phyloP scores from a whole-genome alignment of 1,140 invertebrate genomes.

The Hyles euphorbiae region DNA sequence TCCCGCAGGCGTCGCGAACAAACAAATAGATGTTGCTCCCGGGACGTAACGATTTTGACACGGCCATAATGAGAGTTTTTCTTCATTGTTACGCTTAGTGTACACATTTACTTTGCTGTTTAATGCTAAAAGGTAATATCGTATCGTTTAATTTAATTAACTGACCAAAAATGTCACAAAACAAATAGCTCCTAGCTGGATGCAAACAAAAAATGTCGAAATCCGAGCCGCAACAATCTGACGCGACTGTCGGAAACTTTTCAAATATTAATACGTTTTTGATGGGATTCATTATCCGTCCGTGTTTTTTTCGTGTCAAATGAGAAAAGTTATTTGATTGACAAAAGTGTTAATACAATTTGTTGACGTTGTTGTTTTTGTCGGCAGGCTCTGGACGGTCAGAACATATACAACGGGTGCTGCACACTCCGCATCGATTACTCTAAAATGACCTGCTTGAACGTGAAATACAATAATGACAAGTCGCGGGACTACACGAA shows the following conservation, averaged over 20 bases:
- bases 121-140: too few relatives aligned
- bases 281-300: constrained; percentile 26
- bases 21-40: constrained; percentile 61
- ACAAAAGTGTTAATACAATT: constrained; percentile 10
- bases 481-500: constrained; percentile 99
- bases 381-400: constrained; percentile 92
- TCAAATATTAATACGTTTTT: constrained; percentile 19
- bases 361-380: constrained; percentile 26
- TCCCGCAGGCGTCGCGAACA: constrained; percentile 59
- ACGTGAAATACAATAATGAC: constrained; percentile 99
- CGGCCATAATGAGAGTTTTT: constrained; percentile 46
- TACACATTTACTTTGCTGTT: constrained; percentile 15
- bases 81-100: constrained; percentile 25
- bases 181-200: too few relatives aligned
- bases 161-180: constrained; percentile 2
- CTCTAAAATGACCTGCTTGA: constrained; percentile 97
- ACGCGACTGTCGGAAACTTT: constrained; percentile 7
- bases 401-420: constrained; percentile 99
- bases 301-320: constrained; percentile 20
- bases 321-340: constrained; percentile 28
- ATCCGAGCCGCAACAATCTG: too few relatives aligned
- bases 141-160: too few relatives aligned
- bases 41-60: constrained; percentile 57
- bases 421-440: constrained; percentile 99
- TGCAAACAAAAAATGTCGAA: too few relatives aligned